Percentiles rank a stretch among this genome's conserved stretches.
phyloP scores from a whole-genome alignment of 2,797 vertebrate genomes.

The Sardinella longiceps region DNA sequence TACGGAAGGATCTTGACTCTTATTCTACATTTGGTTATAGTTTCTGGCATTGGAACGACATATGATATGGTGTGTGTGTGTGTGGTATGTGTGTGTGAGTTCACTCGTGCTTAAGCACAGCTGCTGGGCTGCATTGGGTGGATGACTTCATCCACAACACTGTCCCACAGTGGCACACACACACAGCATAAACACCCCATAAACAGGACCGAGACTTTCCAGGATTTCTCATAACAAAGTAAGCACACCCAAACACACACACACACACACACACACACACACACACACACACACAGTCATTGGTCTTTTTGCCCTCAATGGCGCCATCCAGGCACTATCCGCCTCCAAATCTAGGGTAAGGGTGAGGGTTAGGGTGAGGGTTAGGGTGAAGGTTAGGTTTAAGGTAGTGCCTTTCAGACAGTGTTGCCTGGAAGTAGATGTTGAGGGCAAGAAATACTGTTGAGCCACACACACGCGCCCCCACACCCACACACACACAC shows the following conservation, averaged over 20 bases:
- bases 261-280: neutral
- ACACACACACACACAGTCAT: neutral
- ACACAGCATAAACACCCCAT: neutral
- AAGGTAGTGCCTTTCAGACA: no score
- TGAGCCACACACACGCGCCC: neutral
- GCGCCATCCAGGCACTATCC: no score
- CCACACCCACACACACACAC: neutral
- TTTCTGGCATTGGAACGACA: neutral
- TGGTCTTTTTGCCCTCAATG: no score
- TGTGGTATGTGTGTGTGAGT: neutral
- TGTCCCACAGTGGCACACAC: neutral
- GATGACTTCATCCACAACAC: neutral
- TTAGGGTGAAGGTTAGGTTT: no score
- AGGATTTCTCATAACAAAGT: neutral
- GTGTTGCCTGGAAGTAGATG: no score
- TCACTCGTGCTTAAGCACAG: neutral
- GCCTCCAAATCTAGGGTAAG: no score
- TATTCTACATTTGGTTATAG: neutral
- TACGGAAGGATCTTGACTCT: neutral
- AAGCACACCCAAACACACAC: neutral
- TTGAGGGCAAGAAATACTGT: no score
- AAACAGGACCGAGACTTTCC: neutral
- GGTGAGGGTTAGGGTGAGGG: no score
- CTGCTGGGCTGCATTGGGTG: constrained; percentile 1
- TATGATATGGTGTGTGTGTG: neutral